phyloP scores from a whole-genome alignment of 2,888 invertebrate species.

The Conus canariensis region DNA sequence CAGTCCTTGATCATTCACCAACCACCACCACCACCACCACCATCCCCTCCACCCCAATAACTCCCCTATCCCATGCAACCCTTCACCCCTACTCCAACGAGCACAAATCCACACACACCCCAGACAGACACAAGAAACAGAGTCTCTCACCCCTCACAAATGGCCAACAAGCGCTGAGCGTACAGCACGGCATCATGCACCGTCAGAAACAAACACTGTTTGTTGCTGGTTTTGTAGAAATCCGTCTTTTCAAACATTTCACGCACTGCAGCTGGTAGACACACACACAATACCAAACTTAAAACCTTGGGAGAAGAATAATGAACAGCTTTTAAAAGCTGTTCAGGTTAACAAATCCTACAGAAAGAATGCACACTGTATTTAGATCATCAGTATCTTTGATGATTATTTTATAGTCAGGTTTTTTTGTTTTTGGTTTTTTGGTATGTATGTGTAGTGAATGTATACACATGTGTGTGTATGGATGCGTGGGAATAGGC shows the following conservation, averaged over 20 bases:
- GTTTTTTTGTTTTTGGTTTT: too few species aligned
- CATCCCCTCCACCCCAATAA: too few species aligned
- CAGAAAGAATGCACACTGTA: not conserved
- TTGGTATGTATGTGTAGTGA: too few species aligned
- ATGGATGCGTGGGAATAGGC: too few species aligned
- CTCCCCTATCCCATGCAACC: too few species aligned
- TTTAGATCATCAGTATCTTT: too few species aligned
- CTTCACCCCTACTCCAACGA: not conserved
- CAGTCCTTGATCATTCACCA: too few species aligned
- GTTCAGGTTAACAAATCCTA: not conserved
- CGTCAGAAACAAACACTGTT: constrained; percentile 78
- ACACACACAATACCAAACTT: constrained; percentile 35
- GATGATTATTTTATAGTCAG: too few species aligned
- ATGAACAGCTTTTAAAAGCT: too few species aligned
- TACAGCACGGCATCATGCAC: constrained; percentile 80
- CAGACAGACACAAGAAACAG: not conserved
- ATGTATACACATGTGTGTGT: too few species aligned
- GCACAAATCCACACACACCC: constrained; percentile 4
- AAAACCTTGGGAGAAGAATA: not conserved
- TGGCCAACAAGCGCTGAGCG: constrained; percentile 75
- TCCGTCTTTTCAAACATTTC: constrained; percentile 75
- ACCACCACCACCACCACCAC: too few species aligned
- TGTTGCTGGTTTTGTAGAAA: constrained; percentile 74
- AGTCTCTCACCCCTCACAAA: not conserved
- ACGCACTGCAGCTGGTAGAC: constrained; percentile 69